Conservation (phyloP, 2,113 vertebrate species). For the Chaetodon trifascialis region DNA sequence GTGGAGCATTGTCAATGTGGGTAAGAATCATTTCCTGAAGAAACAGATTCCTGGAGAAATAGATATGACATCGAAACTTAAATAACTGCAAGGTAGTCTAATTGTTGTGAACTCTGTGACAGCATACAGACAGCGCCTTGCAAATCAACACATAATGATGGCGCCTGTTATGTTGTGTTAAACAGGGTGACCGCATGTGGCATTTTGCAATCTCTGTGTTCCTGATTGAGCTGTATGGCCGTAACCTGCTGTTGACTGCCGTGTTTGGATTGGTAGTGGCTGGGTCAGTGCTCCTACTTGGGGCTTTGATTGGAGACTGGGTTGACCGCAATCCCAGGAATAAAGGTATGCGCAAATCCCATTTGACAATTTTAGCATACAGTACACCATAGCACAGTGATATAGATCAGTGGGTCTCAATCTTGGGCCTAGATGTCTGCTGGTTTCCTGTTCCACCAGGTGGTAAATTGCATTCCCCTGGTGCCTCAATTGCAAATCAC, state of each 20-base stretch:
- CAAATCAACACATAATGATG: not conserved
- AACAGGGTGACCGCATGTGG: conserved; percentile 85
- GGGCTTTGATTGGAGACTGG: conserved; percentile 87
- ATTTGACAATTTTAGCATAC: conserved; percentile 11
- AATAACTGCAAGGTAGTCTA: conserved; percentile 41
- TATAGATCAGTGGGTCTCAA: conserved; percentile 44
- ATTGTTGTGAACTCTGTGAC: conserved; percentile 13
- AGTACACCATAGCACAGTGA: not conserved
- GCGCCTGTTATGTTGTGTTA: conserved; percentile 28
- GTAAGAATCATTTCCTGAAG: conserved; percentile 77
- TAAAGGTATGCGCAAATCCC: conserved; percentile 75
- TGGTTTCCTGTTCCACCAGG: conserved; percentile 30
- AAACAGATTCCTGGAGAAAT: conserved; percentile 36
- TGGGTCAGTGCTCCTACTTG: conserved; percentile 85
- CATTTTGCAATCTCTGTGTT: conserved; percentile 87
- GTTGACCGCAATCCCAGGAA: conserved; percentile 87
- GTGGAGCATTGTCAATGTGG: conserved; percentile 86
- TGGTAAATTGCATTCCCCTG: conserved; percentile 45
- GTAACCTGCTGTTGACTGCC: conserved; percentile 81
- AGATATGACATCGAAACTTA: conserved; percentile 18
- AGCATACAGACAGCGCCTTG: not conserved
- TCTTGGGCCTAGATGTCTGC: conserved; percentile 29
- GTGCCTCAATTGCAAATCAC: conserved; percentile 48
- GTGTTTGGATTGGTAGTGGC: conserved; percentile 85
- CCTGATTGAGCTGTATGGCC: conserved; percentile 84